phyloP scores from a whole-genome alignment of 2,888 invertebrate species.

The Leptodirus hochenwartii region DNA sequence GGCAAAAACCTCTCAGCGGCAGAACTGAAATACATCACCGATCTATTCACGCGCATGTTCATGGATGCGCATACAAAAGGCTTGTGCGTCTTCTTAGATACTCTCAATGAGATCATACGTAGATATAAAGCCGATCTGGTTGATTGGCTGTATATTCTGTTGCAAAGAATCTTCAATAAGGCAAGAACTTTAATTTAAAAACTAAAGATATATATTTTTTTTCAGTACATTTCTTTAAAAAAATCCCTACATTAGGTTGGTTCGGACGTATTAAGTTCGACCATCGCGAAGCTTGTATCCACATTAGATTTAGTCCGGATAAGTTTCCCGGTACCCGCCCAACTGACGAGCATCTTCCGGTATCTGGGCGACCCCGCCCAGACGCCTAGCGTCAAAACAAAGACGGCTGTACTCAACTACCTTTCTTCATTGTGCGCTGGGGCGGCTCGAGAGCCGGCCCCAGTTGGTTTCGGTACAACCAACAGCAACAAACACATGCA shows the following conservation, averaged over 20 bases:
- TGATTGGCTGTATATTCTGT: conserved; percentile 84
- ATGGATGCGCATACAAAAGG: conserved; percentile 93
- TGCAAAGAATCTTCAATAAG: conserved; percentile 63
- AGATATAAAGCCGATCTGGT: conserved; percentile 74
- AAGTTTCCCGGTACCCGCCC: conserved; percentile 46
- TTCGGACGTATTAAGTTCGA: conserved; percentile 78
- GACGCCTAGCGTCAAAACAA: conserved; percentile 72
- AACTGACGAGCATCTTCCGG: conserved; percentile 49
- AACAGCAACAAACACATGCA: no score
- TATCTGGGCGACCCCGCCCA: conserved; percentile 86
- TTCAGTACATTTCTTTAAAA: no score
- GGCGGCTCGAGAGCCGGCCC: conserved; percentile 35
- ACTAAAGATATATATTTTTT: not conserved
- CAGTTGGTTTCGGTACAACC: no score
- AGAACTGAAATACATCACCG: conserved; percentile 72
- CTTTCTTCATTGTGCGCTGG: conserved; percentile 42
- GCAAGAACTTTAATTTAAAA: conserved; percentile 1
- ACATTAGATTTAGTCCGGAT: conserved; percentile 60
- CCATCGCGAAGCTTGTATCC: conserved; percentile 77
- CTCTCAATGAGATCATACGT: conserved; percentile 69
- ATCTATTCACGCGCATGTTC: conserved; percentile 91
- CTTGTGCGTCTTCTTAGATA: conserved; percentile 83
- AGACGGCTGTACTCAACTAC: conserved; percentile 57
- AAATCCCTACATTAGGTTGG: no score
- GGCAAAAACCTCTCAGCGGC: conserved; percentile 45